Conservation (phyloP, 2,113 vertebrate species). For the Machaerirhynchus nigripectus region DNA sequence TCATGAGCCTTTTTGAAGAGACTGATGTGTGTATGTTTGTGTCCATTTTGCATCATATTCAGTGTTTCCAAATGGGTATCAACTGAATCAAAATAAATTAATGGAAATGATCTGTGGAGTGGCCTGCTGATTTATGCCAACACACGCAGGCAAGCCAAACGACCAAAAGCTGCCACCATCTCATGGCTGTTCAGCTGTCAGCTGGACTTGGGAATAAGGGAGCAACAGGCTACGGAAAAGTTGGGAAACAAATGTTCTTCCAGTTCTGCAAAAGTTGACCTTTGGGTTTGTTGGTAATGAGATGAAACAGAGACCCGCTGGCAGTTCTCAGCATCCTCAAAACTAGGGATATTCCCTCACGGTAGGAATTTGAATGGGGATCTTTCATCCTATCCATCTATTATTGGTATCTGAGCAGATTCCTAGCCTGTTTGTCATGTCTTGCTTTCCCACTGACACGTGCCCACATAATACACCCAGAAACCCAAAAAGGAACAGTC, state of each 20-base stretch:
- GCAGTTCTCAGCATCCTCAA: background rate
- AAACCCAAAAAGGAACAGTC: background rate
- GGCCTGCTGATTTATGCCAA: background rate
- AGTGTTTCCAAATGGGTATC: conserved; percentile 19
- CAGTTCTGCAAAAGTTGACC: background rate
- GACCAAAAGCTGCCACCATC: background rate
- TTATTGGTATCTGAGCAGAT: background rate
- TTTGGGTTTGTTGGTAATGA: background rate
- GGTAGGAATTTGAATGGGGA: background rate
- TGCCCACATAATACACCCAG: background rate
- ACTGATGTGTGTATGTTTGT: background rate
- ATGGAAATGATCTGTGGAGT: background rate
- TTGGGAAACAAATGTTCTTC: background rate
- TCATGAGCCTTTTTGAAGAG: background rate
- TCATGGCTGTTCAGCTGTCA: background rate
- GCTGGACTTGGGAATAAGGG: background rate
- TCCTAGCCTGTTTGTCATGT: background rate
- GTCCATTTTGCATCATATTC: background rate
- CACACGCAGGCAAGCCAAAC: background rate
- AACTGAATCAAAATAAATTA: conserved; percentile 36
- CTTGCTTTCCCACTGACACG: background rate
- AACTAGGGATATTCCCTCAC: background rate
- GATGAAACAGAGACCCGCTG: background rate
- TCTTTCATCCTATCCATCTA: background rate
- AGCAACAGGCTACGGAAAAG: background rate